Evolutionary conservation across 2,888 invertebrate species (phyloP).

Genomic region (Orchesella flavescens): DNA sequence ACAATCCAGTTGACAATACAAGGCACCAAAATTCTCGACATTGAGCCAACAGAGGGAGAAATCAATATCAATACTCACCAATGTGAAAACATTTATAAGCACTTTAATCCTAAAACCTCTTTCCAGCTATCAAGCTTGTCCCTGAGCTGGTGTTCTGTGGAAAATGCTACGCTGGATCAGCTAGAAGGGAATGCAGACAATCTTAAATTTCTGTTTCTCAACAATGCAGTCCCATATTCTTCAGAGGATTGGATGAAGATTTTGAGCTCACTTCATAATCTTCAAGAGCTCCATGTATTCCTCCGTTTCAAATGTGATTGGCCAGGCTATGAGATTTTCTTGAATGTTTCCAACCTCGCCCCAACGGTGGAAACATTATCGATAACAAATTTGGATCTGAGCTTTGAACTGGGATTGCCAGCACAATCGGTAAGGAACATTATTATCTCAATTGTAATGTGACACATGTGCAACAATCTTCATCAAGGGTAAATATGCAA

Average conservation of each 20-base stretch:
- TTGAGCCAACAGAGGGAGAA: constrained; percentile 31
- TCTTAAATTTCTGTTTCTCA: constrained; percentile 26
- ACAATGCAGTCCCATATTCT: constrained; percentile 38
- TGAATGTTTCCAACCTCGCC: constrained; percentile 25
- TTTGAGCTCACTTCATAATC: neutral
- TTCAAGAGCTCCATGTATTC: constrained; percentile 47
- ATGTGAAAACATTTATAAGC: constrained; percentile 29
- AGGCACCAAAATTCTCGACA: constrained; percentile 45
- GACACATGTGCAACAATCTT: too few relatives aligned
- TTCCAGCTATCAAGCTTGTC: constrained; percentile 18
- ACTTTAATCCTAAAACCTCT: neutral
- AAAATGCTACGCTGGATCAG: neutral
- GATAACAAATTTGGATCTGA: constrained; percentile 33
- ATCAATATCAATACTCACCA: constrained; percentile 47
- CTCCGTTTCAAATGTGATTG: constrained; percentile 54
- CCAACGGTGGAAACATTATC: constrained; percentile 27
- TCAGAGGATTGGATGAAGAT: constrained; percentile 9
- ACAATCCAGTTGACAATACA: constrained; percentile 26
- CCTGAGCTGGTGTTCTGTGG: constrained; percentile 33
- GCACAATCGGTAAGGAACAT: constrained; percentile 16
- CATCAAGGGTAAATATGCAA: too few relatives aligned
- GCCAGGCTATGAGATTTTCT: constrained; percentile 50
- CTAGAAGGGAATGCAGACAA: neutral
- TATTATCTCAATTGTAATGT: too few relatives aligned
- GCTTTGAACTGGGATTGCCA: neutral